Evolutionary conservation across 2,797 vertebrate genomes (phyloP).

Genomic region (Cephalopachus bancanus): DNA sequence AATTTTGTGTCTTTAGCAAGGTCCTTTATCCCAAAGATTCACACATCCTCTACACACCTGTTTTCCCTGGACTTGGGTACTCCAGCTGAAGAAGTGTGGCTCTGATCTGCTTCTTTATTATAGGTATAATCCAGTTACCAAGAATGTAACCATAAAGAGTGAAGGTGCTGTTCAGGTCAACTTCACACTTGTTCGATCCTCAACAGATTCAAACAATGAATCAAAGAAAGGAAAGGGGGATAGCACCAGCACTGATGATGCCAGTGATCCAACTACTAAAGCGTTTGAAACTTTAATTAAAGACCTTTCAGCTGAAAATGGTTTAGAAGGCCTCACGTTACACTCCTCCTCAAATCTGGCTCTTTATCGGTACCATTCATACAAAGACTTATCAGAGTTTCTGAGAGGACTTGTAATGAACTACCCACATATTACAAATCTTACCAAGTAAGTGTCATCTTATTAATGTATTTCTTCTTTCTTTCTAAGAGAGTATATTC

Average conservation of each 20-base stretch:
- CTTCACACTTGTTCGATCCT: conserved; percentile 92
- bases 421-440: conserved; percentile 95
- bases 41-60: background rate
- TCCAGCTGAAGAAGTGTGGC: background rate
- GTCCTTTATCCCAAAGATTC: conserved; percentile 18
- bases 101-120: conserved; percentile 60
- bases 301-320: conserved; percentile 94
- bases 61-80: background rate
- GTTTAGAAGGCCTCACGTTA: conserved; percentile 92
- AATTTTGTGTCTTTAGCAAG: conserved; percentile 36
- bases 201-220: conserved; percentile 85
- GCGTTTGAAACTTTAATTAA: conserved; percentile 95
- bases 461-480: background rate
- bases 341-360: conserved; percentile 90
- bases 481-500: background rate
- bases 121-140: conserved; percentile 93
- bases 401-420: conserved; percentile 94
- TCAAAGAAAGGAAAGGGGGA: conserved; percentile 85
- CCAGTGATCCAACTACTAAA: conserved; percentile 90
- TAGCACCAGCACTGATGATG: conserved; percentile 83
- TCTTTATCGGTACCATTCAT: conserved; percentile 93
- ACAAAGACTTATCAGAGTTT: conserved; percentile 93
- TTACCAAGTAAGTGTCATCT: conserved; percentile 88
- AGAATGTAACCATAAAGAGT: conserved; percentile 91
- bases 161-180: conserved; percentile 92